Base-by-base conservation (phyloP, 2,797 vertebrate species). In the Sebastes oblongus region DNA sequence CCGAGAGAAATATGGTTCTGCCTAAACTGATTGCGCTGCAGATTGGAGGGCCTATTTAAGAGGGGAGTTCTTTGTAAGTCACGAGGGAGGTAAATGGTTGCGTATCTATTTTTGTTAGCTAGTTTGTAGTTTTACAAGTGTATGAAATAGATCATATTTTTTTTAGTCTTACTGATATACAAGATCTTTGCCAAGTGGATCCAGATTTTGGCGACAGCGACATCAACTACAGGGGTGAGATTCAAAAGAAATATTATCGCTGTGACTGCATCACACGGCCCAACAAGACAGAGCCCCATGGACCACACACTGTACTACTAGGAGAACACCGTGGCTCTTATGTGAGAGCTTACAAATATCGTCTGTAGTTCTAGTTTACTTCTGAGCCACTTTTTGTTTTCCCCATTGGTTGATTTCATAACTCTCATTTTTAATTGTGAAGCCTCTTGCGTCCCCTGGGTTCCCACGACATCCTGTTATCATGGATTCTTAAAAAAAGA, bases 351-450 rank as follows among this genome's bases (percentile, higher is more conserved):
- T 32, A 6, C 8, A 54, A 39, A 75, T 39, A n/a, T 67, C 16
- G 34, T 66, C 24, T 72, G 30, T 32, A 54, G 24, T 42, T 20
- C 1, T 18, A 56, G 12, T 66, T 80, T 78, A 34, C 14, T 39
- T 9, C 12, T 65, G 34, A 61, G 36, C 13, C 39, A 27, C 39
- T 70, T 65, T 77, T 11, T 82, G 20, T 69, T 66, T 69, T 18
- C 22, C 30, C 62, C 22, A 52, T 34, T 25, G 46, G 42, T 66
- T 32, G 3, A 60, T 70, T 82, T 75, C 22, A 52, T 18, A 82
- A 54, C 39, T 66, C 20, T 42, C 30, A 39, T 54, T 85, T 32
- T 78, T 82, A 67, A 78, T 67, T 78, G 56, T 78, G 11, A 46
- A 55, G 27, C 11, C 24, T 82, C 18, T 54, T 4, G 46, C 12